Base-by-base conservation (phyloP, 1,140 invertebrate genomes). In the Macrocentrus cingulum region DNA sequence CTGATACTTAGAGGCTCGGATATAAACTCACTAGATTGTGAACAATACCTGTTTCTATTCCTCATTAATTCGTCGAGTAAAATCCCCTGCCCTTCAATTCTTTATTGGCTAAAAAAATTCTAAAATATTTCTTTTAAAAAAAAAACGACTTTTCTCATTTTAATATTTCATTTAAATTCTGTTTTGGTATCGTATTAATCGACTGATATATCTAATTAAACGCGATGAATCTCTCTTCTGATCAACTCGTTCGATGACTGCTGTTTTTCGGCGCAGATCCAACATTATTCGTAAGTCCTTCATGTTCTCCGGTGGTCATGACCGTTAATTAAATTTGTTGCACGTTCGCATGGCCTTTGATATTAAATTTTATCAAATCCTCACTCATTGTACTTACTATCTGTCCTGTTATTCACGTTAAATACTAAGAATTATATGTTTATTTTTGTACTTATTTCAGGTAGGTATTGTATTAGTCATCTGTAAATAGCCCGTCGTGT, bases 281-380 rank as follows among this genome's bases (percentile, higher is more conserved):
- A 62, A 61, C 66, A 59, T 52, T 51, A 55, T 15, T 57, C 52
- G 63, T 64, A 64, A 64, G 63, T 64, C 56, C 53, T 66, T 50
- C 56, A 62, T 63, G 63, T 63, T 65, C 56, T 45, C 34, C 59
- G 6, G 18, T 29, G 36, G 13, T 45, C 25, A 34, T 59, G 7
- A 34, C 15, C 42, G 9, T 45, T 44, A 45, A 55, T 15, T 50
- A 29, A 2, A 20, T 15, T 41, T 72, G 64, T 70, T 67, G 71
- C 71, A 73, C 67, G 71, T 52, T 62, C 45, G 70, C 71, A 72
- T 71, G 68, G 16, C 22, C 19, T 39, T 49, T 42, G 22, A 1
- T 22, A 53, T n/a, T n/a, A n/a, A n/a, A 54, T 44, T 41, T 49
- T 53, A 49, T 36, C 20, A 16, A 20, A n/a, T 36, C 7, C 16